Base-by-base conservation (phyloP, 2,113 vertebrate genomes). In the Callocephalon fimbriatum region DNA sequence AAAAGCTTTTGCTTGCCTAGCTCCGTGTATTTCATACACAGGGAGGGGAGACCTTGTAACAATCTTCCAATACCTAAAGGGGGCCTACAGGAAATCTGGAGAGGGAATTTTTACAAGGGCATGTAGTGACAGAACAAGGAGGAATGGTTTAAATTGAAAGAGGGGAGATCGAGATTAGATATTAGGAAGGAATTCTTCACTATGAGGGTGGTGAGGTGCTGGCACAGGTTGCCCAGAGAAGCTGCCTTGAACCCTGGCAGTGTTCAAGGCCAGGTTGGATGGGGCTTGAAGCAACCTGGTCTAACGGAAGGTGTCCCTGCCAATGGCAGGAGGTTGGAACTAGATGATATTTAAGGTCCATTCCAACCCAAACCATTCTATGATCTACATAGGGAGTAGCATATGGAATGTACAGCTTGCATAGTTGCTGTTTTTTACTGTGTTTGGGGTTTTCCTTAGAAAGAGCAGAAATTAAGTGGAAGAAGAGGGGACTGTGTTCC, bases 1-100 rank as follows among this genome's bases (percentile, higher is more conserved):
- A 92, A 97, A 96, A 19, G 38, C 50, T 71, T 92, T 84, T 80
- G 70, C 40, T 92, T 93, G 31, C 68, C 63, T 72, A 76, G 42
- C 35, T 84, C 79, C 0, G 0, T 47, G 13, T 12, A 20, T 29
- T 71, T 88, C 72, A 27, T 88, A 74, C 50, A 23, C 27, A 44
- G 32, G 21, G 56, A 58, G 13, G 32, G 32, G n/a, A 35, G 32
- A 58, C 32, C 32, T 15, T 58, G 13, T 15, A 58, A 35, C 32
- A 58, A 8, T 35, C 56, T 35, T 58, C 56, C 32, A 58, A 23
- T 35, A 58, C 32, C 32, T 35, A 35, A 58, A 58, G 21, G n/a
- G 8, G 56, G 21, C 32, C 32, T 58, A n/a, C 3, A 4, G 32
- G 32, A 58, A 58, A 35, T 58, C 13, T 58, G 21, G 32, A 58